Base-by-base conservation (phyloP, 2,888 invertebrate species). In the Automeris io region DNA sequence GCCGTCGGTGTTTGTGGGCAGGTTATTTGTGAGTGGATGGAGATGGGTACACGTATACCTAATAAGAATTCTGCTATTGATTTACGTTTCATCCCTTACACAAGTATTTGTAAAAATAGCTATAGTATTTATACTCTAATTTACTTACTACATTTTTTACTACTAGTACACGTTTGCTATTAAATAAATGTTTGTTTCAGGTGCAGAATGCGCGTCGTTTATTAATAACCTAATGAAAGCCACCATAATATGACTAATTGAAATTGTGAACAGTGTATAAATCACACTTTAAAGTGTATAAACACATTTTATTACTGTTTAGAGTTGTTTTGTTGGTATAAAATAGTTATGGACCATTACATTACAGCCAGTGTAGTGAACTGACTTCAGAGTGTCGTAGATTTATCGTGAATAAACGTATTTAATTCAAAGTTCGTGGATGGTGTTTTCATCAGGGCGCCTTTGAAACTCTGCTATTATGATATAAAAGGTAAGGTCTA, bases 401-500 rank as follows among this genome's bases (percentile, higher is more conserved):
- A 9, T 29, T 39, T 39, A 22, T 26, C 26, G 34, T 34, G 39
- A 19, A 29, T 4, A 16, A 19, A 18, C 26, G 8, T 25, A 33
- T 6, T 35, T 29, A 32, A 23, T 32, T 40, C 12, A 26, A 55
- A 57, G 41, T 54, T 57, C 41, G 58, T 61, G 59, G 50, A 54
- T 45, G 55, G 61, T 52, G 57, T 38, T 57, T 63, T 60, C 48
- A 51, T 55, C 55, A 45, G 47, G 42, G 60, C 50, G 52, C 66
- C 60, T 64, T 59, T 45, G 44, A 55, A 51, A 55, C 62, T 63
- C 59, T 46, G 55, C 70, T 55, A 70, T 54, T 56, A 80, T 79
- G 81, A 62, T 70, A 64, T 82, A 72, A 77, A n/a, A 82, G 82
- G 82, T 82, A 23, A 35, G 18, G 19, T 7, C 11, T 12, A 5